phyloP scores from a whole-genome alignment of 2,113 vertebrate genomes.

The Tretioscincus oriximinensis region DNA sequence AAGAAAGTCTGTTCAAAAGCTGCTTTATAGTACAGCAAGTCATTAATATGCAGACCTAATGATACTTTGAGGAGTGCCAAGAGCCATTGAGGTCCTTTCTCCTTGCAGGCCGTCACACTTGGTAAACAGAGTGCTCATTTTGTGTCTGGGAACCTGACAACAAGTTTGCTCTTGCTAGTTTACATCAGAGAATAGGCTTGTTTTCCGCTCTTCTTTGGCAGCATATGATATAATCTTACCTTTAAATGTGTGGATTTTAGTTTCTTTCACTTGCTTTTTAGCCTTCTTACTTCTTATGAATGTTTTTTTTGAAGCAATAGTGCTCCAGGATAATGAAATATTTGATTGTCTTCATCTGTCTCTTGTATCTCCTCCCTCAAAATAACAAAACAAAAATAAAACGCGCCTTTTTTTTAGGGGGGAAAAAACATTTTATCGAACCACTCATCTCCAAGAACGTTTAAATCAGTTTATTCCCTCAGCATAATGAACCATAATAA shows the following conservation, averaged over 20 bases:
- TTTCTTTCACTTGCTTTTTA: constrained; percentile 11
- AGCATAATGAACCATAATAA: constrained; percentile 75
- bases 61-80: constrained; percentile 81
- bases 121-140: constrained; percentile 84
- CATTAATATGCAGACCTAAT: constrained; percentile 91
- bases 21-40: constrained; percentile 82
- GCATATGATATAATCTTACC: constrained; percentile 77
- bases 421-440: constrained; percentile 56
- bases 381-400: neutral
- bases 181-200: constrained; percentile 73
- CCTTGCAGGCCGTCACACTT: constrained; percentile 82
- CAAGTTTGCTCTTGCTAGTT: constrained; percentile 83
- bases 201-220: constrained; percentile 62
- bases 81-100: constrained; percentile 78
- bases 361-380: constrained; percentile 28
- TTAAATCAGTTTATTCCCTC: constrained; percentile 75
- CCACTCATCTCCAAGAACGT: constrained; percentile 70
- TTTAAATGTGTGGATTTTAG: constrained; percentile 58
- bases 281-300: constrained; percentile 31
- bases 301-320: constrained; percentile 53
- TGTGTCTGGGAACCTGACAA: constrained; percentile 83
- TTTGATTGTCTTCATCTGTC: constrained; percentile 48
- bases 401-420: neutral
- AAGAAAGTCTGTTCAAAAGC: constrained; percentile 69
- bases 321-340: constrained; percentile 59